phyloP scores from a whole-genome alignment of 1,140 invertebrate genomes.

The Macrobrachium rosenbergii region DNA sequence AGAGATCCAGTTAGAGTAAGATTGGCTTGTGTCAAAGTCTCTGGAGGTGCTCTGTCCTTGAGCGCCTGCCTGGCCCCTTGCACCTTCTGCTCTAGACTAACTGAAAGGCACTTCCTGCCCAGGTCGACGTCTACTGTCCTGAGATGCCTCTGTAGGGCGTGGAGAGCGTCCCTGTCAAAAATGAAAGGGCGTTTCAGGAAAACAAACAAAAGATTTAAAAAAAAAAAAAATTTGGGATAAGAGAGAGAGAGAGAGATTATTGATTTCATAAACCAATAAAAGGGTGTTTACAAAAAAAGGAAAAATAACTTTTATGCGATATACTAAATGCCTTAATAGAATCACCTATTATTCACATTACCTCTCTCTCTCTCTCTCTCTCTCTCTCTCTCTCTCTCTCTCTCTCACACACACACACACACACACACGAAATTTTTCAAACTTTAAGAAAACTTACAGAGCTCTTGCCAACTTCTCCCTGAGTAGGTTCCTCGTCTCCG shows the following conservation, averaged over 20 bases:
- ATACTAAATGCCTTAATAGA: background rate
- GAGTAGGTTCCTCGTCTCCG: conserved; percentile 31
- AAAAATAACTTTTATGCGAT: background rate
- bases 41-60: background rate
- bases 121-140: conserved; percentile 48
- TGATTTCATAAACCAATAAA: background rate
- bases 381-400: conserved; percentile 8
- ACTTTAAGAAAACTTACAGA: conserved; percentile 25
- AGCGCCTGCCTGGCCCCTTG: conserved; percentile 25
- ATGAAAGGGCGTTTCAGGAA: no score
- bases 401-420: background rate
- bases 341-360: background rate
- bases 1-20: conserved; percentile 43
- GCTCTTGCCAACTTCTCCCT: conserved; percentile 42
- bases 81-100: conserved; percentile 52
- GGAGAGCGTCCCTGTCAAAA: conserved; percentile 41
- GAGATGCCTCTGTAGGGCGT: conserved; percentile 38
- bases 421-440: background rate
- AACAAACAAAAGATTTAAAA: background rate
- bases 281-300: no score
- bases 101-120: conserved; percentile 43
- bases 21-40: conserved; percentile 41
- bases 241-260: background rate
- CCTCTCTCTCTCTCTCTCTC: background rate
- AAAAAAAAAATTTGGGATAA: background rate